phyloP scores from a whole-genome alignment of 2,888 invertebrate species.

The Erebia palarica region DNA sequence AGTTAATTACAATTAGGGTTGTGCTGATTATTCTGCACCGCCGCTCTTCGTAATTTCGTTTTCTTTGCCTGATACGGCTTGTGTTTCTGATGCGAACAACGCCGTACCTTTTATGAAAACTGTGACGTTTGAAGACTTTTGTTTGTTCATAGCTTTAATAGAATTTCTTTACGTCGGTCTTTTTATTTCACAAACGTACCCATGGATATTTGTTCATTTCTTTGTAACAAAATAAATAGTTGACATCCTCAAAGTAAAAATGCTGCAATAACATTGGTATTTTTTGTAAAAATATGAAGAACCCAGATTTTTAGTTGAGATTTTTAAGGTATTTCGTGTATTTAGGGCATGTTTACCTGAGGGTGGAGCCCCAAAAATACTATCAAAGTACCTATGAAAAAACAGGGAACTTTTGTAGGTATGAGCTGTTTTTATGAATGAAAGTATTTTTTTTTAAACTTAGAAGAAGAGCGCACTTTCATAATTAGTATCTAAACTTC shows the following conservation, averaged over 20 bases:
- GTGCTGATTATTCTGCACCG: background rate
- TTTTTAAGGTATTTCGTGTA: slow-evolving; percentile 14
- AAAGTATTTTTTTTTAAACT: background rate
- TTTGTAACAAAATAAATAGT: background rate
- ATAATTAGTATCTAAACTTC: too few relatives aligned
- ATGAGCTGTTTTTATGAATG: too few relatives aligned
- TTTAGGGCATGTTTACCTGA: slow-evolving; percentile 16
- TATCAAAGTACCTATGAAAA: background rate
- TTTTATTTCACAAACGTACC: slow-evolving; percentile 1
- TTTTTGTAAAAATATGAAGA: slow-evolving; percentile 8
- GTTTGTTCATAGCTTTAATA: too few relatives aligned
- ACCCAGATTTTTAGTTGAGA: background rate
- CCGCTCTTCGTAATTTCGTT: background rate
- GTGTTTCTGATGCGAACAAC: background rate
- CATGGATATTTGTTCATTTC: background rate
- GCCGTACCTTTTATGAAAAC: too few relatives aligned
- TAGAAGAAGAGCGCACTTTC: too few relatives aligned
- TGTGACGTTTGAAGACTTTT: too few relatives aligned
- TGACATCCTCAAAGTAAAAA: slow-evolving; percentile 13
- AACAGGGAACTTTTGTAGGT: background rate
- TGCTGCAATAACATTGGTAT: slow-evolving; percentile 2
- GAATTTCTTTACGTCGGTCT: too few relatives aligned
- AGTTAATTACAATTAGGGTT: slow-evolving; percentile 1
- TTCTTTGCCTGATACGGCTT: background rate
- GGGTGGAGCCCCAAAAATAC: slow-evolving; percentile 8